Evolutionary conservation across 2,888 invertebrate genomes (phyloP).

Genomic region (Oligia fasciuncula): DNA sequence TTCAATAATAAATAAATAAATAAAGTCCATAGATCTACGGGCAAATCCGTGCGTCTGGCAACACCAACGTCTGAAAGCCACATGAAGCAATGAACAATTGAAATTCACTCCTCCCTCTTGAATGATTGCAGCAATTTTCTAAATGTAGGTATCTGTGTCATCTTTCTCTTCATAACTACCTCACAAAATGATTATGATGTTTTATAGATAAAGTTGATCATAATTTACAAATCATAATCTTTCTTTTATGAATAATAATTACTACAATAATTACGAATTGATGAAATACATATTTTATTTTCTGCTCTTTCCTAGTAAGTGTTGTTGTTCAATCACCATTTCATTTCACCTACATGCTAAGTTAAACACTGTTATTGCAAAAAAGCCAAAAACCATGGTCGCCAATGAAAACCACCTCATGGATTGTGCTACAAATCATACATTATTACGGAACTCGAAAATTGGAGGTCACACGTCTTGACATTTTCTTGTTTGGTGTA

Average conservation of each 20-base stretch:
- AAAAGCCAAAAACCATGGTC: constrained; percentile 46
- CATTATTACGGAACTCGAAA: constrained; percentile 71
- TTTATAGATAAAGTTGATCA: background rate
- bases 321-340: constrained; percentile 80
- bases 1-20: too few relatives aligned
- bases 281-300: constrained; percentile 14
- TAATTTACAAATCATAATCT: constrained; percentile 10
- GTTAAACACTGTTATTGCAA: constrained; percentile 68
- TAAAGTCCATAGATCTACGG: too few relatives aligned
- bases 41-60: too few relatives aligned
- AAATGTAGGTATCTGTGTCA: constrained; percentile 57
- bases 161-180: constrained; percentile 33
- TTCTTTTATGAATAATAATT: constrained; percentile 16
- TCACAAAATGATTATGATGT: constrained; percentile 6
- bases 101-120: constrained; percentile 30
- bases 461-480: constrained; percentile 87
- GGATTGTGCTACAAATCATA: constrained; percentile 50
- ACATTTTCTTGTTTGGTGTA: constrained; percentile 84
- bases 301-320: constrained; percentile 57
- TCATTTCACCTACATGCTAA: constrained; percentile 78
- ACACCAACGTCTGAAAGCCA: too few relatives aligned
- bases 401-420: constrained; percentile 38
- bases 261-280: constrained; percentile 17
- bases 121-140: constrained; percentile 43
- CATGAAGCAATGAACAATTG: constrained; percentile 1